Conservation (phyloP, 2,888 invertebrate species). For the Venustoraphidia nigricollis region DNA sequence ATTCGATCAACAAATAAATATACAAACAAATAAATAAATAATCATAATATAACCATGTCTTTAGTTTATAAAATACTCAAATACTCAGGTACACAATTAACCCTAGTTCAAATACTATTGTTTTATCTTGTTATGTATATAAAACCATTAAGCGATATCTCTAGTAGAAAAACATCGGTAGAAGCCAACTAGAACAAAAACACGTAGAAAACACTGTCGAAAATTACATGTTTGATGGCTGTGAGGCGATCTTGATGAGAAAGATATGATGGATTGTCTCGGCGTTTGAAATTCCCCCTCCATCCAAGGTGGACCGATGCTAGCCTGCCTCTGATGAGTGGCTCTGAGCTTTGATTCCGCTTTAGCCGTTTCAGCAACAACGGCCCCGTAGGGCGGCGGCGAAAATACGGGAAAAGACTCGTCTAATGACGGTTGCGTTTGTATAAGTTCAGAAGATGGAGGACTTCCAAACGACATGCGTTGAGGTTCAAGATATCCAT, state of each 20-base stretch:
- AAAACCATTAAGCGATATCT: too few species aligned
- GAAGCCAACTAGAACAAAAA: too few species aligned
- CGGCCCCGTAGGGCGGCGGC: slow-evolving; percentile 51
- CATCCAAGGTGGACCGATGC: slow-evolving; percentile 37
- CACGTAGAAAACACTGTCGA: not conserved
- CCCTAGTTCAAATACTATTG: too few species aligned
- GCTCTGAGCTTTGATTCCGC: slow-evolving; percentile 21
- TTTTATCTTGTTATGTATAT: too few species aligned
- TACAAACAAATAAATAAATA: too few species aligned
- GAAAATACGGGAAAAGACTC: slow-evolving; percentile 78
- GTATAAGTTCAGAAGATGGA: slow-evolving; percentile 53
- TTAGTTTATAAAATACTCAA: too few species aligned
- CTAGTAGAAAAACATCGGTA: too few species aligned
- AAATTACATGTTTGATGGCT: slow-evolving; percentile 86
- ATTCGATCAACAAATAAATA: too few species aligned
- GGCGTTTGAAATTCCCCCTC: slow-evolving; percentile 35
- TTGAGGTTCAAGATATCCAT: slow-evolving; percentile 72
- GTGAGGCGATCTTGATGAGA: slow-evolving; percentile 55
- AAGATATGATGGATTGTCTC: slow-evolving; percentile 60
- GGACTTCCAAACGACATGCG: slow-evolving; percentile 69
- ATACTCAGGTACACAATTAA: too few species aligned
- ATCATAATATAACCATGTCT: too few species aligned
- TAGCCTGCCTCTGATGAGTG: slow-evolving; percentile 24
- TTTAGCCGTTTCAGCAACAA: slow-evolving; percentile 21
- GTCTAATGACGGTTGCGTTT: slow-evolving; percentile 53